A percentile compares a stretch with the other conserved stretches of the same genome.
Evolutionary conservation across 2,113 vertebrate genomes (phyloP).

Genomic region (Caretta caretta): DNA sequence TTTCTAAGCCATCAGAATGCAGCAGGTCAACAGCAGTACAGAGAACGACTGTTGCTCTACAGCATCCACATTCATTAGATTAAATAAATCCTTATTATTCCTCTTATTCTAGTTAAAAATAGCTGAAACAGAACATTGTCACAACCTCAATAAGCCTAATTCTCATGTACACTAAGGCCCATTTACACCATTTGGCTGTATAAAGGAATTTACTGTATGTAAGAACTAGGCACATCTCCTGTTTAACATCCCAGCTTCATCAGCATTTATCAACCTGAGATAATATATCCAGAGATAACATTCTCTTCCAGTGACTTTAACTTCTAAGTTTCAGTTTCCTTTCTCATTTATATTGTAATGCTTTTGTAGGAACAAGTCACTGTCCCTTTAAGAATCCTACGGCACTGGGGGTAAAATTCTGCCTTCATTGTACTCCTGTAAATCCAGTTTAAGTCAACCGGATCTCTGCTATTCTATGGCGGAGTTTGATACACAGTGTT

Average conservation of each 20-base stretch:
- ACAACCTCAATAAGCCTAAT: not conserved
- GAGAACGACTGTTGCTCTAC: conserved; percentile 65
- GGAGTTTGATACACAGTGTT: rapidly evolving
- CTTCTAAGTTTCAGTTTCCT: conserved; percentile 11
- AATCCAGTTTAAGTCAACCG: not conserved
- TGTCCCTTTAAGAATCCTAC: not conserved
- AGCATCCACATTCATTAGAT: conserved; percentile 71
- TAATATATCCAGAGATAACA: not conserved
- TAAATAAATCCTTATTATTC: conserved; percentile 75
- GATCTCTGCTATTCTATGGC: rapidly evolving
- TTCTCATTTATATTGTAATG: not conserved
- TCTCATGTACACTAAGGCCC: conserved; percentile 45
- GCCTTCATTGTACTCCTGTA: not conserved
- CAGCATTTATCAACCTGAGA: not conserved
- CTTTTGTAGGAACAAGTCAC: not conserved
- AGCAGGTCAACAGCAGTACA: conserved; percentile 67
- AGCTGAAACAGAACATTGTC: conserved; percentile 60
- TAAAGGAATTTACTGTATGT: conserved; percentile 3
- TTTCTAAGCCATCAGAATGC: conserved; percentile 48
- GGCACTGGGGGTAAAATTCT: not conserved
- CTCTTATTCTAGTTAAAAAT: conserved; percentile 37
- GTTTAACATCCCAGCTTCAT: not conserved
- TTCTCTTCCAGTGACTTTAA: not conserved
- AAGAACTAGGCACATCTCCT: not conserved
- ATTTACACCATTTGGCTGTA: conserved; percentile 37